phyloP scores from a whole-genome alignment of 2,113 vertebrate species.

The Carettochelys insculpta region DNA sequence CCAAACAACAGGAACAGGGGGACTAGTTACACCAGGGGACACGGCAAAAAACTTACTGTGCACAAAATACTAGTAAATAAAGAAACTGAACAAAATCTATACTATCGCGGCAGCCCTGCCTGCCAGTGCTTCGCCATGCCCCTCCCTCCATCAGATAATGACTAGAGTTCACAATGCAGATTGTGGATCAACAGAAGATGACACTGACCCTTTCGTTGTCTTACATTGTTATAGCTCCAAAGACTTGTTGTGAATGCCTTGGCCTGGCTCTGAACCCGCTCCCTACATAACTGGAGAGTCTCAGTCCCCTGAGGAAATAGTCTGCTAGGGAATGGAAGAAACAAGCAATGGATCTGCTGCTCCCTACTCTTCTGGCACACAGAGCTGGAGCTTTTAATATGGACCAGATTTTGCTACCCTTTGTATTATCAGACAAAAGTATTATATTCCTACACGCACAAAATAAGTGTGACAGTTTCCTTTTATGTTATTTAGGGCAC shows the following conservation, averaged over 20 bases:
- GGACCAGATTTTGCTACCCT: background rate
- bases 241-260: fast-evolving
- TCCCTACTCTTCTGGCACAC: background rate
- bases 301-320: background rate
- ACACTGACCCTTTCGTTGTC: background rate
- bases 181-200: background rate
- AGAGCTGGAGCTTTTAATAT: background rate
- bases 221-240: background rate
- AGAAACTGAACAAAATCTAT: background rate
- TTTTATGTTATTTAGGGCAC: background rate
- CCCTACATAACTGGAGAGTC: background rate
- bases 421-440: background rate
- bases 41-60: background rate
- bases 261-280: background rate
- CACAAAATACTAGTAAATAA: background rate
- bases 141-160: background rate
- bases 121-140: background rate
- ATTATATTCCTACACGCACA: background rate
- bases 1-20: background rate
- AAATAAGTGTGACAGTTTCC: background rate
- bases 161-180: background rate
- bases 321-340: background rate
- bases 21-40: background rate
- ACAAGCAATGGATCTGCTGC: fast-evolving
- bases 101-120: background rate